Percentiles rank a stretch among this genome's conserved stretches.
Conservation (phyloP, 2,113 vertebrate species). For the Nycticebus coucang region DNA sequence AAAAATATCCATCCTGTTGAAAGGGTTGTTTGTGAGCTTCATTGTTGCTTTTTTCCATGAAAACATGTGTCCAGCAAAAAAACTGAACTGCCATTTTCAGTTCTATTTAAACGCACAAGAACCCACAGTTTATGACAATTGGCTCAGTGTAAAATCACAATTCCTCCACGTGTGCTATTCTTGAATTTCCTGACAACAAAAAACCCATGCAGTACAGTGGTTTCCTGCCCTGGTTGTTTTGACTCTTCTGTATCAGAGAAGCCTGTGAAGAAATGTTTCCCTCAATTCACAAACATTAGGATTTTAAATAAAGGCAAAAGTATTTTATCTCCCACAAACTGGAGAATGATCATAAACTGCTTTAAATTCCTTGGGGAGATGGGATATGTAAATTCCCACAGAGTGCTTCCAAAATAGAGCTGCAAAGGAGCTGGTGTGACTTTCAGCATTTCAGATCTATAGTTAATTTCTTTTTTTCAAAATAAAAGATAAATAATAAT, state of each 20-base stretch:
- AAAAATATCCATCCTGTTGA: not conserved
- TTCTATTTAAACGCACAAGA: conserved; percentile 16
- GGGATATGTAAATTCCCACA: not conserved
- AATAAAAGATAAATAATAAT: not conserved
- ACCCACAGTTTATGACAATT: not conserved
- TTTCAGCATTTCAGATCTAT: not conserved
- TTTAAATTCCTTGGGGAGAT: not conserved
- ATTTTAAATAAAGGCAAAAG: not conserved
- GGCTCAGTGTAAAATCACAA: not conserved
- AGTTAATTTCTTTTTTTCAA: conserved; percentile 13
- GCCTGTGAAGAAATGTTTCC: not conserved
- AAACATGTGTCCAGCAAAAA: conserved; percentile 39
- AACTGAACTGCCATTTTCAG: not conserved
- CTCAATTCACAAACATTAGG: not conserved
- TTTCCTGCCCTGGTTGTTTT: not conserved
- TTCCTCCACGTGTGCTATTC: not conserved
- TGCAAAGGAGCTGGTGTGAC: not conserved
- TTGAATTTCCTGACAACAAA: not conserved
- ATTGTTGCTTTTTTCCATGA: not conserved
- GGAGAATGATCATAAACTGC: not conserved
- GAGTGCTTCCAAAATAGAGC: not conserved
- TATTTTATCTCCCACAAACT: not conserved
- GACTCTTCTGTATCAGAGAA: not conserved
- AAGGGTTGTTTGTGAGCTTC: not conserved
- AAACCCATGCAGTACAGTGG: not conserved